Base-by-base conservation (phyloP, 2,797 vertebrate genomes). In the Sebastes goodei region DNA sequence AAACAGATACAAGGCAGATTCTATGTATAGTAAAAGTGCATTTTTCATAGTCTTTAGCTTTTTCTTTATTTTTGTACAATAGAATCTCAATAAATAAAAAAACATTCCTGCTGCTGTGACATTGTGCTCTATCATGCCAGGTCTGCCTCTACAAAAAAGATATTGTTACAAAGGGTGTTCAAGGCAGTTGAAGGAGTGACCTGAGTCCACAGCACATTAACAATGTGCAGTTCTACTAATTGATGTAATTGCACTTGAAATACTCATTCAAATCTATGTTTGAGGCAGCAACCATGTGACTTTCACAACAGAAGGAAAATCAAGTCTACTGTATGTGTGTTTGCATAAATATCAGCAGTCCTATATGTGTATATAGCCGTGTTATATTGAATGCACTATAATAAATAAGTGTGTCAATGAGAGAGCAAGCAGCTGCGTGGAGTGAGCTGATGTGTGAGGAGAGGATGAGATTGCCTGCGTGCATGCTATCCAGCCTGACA, bases 401-500 rank as follows among this genome's bases (percentile, higher is more conserved):
- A 71, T 69, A 70, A 82, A 74, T 46, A 61, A 29, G 33, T 67
- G 60, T 85, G 57, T 85, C 61, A 49, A 27, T 77, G 75, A 65
- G 25, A 73, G 38, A 66, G 33, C 20, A 61, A 74, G 62, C 15
- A 59, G 23, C 38, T 81, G 73, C 70, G 57, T 80, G 70, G 52
- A 69, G 29, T 49, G 79, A 81, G 74, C 33, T 32, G 65, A 9
- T 68, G 59, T 70, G 80, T 86, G 57, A 77, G 67, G 74, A 80
- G 76, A 63, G 74, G 78, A 81, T 86, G 90, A 74, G 80, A 84
- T 85, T 93, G 94, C 95, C 90, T 94, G 95, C 93, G 82, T 94
- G 96, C 94, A 95, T 95, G 95, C 88, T 86, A 66, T 92, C 73
- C 81, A 92, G 94, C 95, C 90, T 95, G 95, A 93, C 74, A 77